phyloP scores from a whole-genome alignment of 2,113 vertebrate species.

The Neoarius graeffei region DNA sequence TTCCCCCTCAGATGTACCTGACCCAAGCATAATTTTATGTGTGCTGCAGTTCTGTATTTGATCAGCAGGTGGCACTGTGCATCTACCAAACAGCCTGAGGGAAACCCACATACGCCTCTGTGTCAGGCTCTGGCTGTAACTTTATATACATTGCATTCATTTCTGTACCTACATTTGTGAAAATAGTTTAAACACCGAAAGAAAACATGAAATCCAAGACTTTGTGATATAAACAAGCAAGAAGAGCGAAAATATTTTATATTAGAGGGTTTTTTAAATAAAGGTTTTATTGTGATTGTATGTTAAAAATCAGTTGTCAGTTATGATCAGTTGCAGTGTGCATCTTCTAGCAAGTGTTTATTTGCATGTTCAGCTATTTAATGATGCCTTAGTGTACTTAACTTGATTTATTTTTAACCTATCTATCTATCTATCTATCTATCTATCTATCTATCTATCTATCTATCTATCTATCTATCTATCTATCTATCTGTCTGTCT shows the following conservation, averaged over 20 bases:
- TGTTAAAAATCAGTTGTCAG: neutral
- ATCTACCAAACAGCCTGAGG: slow-evolving; percentile 32
- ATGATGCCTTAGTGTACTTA: neutral
- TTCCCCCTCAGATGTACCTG: neutral
- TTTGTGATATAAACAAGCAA: neutral
- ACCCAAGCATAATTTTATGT: neutral
- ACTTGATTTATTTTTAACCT: no score
- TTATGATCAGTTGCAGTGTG: neutral
- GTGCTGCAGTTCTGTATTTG: neutral
- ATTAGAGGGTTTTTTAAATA: neutral
- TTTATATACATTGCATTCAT: neutral
- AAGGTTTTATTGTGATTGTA: neutral
- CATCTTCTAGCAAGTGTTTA: neutral
- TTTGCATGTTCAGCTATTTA: neutral
- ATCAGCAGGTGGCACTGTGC: slow-evolving; percentile 59
- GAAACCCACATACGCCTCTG: neutral
- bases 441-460: no score
- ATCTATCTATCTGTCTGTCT: no score
- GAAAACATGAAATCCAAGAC: neutral
- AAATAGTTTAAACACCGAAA: neutral
- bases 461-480: no score
- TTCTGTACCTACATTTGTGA: neutral
- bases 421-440: no score
- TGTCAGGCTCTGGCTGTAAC: neutral
- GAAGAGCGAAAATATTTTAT: neutral